Evolutionary conservation across 2,113 vertebrate species (phyloP), one percentile per base, ranked within the genome.

Genomic region (Cygnus buccinator): DNA sequence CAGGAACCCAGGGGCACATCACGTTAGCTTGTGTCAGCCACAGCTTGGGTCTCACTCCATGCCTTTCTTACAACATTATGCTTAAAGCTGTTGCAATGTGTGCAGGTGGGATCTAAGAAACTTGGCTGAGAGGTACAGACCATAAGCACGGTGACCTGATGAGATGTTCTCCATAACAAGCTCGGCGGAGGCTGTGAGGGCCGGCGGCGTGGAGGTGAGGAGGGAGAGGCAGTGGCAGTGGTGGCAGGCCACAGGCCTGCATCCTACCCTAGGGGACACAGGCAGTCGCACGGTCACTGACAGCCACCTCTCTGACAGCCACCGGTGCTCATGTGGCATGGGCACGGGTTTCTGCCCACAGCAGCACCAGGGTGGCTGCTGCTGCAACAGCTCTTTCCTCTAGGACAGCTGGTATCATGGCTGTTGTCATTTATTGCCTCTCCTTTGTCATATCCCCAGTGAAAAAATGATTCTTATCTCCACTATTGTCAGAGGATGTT

Each of bases 381-480:
- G 66, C 43, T 33, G 44, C 43, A 46, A 39, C 43, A 76, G 43
- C 74, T 82, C 57, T 23, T n/a, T 87, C 43, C 26, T 76, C 55
- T 23, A 59, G 55, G 23, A 70, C 72, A 86, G 75, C 82, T 58
- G 39, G 35, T 78, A 48, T 50, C 73, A 66, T 0, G 0, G 20
- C 39, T 41, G 21, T 63, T 87, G 59, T 70, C 7, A 21, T 75
- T 82, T 90, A 61, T 90, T 88, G 93, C 82, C 29, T 83, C 29
- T 79, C 33, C 19, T 84, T 92, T 94, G 65, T 89, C 91, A 31
- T 25, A 28, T 81, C 68, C 33, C 33, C 48, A 28, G 18, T 87
- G 71, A 78, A 91, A 65, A 83, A 90, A 16, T 43, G n/a, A 82
- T 91, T 95, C 68, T 71, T 89, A 43, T 54, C 33, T 87, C 29